phyloP scores from a whole-genome alignment of 1,140 invertebrate species.

The Triops longicaudatus region DNA sequence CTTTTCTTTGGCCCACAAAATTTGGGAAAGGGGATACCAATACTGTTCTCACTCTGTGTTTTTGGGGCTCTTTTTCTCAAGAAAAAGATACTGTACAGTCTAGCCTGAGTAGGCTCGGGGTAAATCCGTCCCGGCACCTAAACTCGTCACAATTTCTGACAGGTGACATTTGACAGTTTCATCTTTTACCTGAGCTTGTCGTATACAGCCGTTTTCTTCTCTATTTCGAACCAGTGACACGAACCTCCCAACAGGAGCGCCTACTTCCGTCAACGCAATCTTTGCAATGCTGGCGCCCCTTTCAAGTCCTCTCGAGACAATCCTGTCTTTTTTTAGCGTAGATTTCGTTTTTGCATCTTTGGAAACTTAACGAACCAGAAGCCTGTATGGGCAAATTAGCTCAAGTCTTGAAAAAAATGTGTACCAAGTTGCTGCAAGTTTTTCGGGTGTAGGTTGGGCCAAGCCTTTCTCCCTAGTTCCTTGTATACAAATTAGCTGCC shows the following conservation, averaged over 20 bases:
- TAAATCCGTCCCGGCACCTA: constrained; percentile 5
- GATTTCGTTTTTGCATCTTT: background rate
- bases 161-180: constrained; percentile 15
- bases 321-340: background rate
- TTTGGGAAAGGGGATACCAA: background rate
- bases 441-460: background rate
- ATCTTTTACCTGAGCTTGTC: background rate
- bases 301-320: background rate
- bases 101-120: background rate
- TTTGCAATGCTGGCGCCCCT: background rate
- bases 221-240: background rate
- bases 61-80: background rate
- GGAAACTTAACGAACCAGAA: background rate
- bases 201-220: background rate
- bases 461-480: background rate
- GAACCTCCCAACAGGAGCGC: background rate
- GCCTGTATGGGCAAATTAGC: background rate
- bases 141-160: constrained; percentile 11
- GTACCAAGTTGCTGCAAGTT: background rate
- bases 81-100: background rate
- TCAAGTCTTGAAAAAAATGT: background rate
- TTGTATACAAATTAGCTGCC: background rate
- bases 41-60: background rate
- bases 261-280: constrained; percentile 6
- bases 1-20: background rate